Conservation (phyloP, 2,888 invertebrate genomes). For the Limnephilus lunatus region DNA sequence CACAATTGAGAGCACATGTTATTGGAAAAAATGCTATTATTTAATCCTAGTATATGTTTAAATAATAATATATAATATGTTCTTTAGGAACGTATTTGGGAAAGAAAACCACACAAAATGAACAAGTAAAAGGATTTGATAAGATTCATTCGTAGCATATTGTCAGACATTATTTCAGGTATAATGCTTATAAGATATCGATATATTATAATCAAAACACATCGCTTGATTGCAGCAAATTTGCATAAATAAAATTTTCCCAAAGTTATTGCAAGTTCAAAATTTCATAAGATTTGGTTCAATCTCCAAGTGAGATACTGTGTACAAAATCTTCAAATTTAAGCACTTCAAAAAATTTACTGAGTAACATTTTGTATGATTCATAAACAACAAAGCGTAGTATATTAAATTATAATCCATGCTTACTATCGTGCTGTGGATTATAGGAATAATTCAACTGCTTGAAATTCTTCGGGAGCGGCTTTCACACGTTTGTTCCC, state of each 20-base stretch:
- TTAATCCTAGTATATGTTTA: too few species aligned
- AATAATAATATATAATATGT: too few species aligned
- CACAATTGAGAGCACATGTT: too few species aligned
- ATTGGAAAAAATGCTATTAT: too few species aligned
- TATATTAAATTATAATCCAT: background rate
- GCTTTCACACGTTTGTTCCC: constrained; percentile 10
- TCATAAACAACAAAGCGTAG: background rate
- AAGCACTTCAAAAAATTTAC: background rate
- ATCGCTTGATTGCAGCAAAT: background rate
- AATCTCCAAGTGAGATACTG: background rate
- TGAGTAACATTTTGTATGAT: background rate
- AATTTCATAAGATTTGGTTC: background rate
- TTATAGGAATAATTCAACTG: background rate
- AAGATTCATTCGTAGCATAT: too few species aligned
- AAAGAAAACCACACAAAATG: too few species aligned
- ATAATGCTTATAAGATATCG: background rate
- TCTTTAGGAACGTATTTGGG: too few species aligned
- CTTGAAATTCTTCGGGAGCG: background rate
- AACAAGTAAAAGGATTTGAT: too few species aligned
- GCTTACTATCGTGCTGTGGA: background rate
- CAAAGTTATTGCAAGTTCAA: too few species aligned
- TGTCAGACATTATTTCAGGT: background rate
- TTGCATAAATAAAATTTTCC: background rate
- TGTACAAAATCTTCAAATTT: background rate
- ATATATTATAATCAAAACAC: background rate